phyloP scores from a whole-genome alignment of 2,888 invertebrate genomes.

The Eupithecia tripunctaria region DNA sequence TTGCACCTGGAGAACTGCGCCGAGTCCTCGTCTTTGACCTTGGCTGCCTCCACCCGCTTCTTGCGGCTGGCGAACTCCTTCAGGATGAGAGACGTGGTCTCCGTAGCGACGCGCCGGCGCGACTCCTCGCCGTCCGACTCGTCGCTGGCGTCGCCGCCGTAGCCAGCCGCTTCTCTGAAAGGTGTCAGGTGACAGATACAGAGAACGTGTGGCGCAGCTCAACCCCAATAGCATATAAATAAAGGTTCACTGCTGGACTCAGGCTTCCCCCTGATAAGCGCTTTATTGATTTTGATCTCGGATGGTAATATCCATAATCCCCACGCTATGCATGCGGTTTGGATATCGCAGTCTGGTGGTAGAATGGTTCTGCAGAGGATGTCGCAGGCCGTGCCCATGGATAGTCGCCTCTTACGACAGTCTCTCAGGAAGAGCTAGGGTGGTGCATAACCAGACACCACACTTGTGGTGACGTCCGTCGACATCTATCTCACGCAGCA shows the following conservation, averaged over 20 bases:
- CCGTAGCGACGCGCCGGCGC: conserved; percentile 82
- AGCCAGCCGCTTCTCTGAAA: conserved; percentile 77
- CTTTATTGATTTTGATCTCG: too few species aligned
- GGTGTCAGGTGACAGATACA: background rate
- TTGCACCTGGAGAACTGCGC: conserved; percentile 88
- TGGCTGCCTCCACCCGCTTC: conserved; percentile 65
- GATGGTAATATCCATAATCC: too few species aligned
- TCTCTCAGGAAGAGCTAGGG: too few species aligned
- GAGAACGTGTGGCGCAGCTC: background rate
- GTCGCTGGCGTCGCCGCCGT: conserved; percentile 64
- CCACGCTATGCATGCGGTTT: too few species aligned
- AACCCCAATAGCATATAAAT: too few species aligned
- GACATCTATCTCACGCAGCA: background rate
- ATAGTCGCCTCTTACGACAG: too few species aligned
- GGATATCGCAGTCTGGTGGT: too few species aligned
- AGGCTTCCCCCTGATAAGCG: too few species aligned
- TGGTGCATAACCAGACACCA: too few species aligned
- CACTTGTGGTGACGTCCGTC: background rate
- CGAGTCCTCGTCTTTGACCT: conserved; percentile 81
- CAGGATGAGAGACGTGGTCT: conserved; percentile 88
- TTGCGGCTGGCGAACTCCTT: conserved; percentile 91
- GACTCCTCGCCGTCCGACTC: conserved; percentile 70
- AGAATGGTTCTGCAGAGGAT: too few species aligned
- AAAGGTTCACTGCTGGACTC: too few species aligned
- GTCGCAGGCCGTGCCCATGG: too few species aligned